Base-by-base conservation (phyloP, 2,113 vertebrate genomes). In the Pseudorhombus dupliciocellatus region DNA sequence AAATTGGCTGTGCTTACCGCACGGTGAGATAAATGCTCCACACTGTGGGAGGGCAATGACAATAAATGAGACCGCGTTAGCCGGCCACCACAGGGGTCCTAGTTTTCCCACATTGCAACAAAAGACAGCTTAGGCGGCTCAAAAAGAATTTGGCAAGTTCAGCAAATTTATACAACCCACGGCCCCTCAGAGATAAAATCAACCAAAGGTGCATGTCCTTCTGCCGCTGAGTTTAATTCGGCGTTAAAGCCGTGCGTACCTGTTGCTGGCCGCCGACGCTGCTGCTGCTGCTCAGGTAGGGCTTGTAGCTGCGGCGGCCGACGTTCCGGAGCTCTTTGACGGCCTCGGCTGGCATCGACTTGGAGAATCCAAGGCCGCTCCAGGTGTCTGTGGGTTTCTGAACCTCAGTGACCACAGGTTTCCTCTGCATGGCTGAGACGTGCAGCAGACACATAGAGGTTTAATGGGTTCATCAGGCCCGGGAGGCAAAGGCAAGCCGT, bases 361-460 rank as follows among this genome's bases (percentile, higher is more conserved):
- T 94, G 34, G 94, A 95, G 83, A 95, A 95, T 55, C 94, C 94
- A 5, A 95, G 88, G 15, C 94, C 94, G 20, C 93, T 94, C 94
- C 94, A 95, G 1, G 92, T 93, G 84, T 94, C 93, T 12, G 94
- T 95, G 50, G 94, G 94, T 1, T 91, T 94, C 61, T 87, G 91
- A 20, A 95, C 93, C 80, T 95, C 93, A 1, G 93, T 94, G 71
- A 93, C 89, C 68, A 95, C 88, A 0, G 94, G 94, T 69, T 92
- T 93, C 84, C 91, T 93, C 89, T 92, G 93, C 94, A 95, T 95
- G 26, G 94, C 94, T 95, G 82, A 53, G 0, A 61, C 22, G 76
- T 2, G 63, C 22, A 81, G 40, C 44, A 81, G 44, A 70, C 53
- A 86, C 14, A 2, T 6, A 68, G 30, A 34, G 24, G 12, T 15